Evolutionary conservation across 1,140 invertebrate species (phyloP), one percentile per base, ranked within the genome.

Genomic region (Agrilus planipennis): DNA sequence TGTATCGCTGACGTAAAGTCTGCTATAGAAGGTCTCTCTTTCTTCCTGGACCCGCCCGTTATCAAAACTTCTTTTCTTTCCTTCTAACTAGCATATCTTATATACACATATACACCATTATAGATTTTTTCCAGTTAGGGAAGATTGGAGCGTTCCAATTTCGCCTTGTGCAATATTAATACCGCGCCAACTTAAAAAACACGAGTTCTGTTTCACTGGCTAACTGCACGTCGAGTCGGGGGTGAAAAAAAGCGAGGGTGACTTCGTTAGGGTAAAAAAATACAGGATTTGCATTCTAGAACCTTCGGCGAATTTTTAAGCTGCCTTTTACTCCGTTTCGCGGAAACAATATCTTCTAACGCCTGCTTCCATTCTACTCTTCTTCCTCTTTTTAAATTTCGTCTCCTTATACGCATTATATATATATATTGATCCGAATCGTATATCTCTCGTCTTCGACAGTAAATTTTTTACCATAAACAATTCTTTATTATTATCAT

Each of bases 21-120:
- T n/a, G n/a, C n/a, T n/a, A n/a, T n/a, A n/a, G n/a, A n/a, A n/a
- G n/a, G n/a, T n/a, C n/a, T n/a, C n/a, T n/a, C n/a, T n/a, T n/a
- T n/a, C n/a, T n/a, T n/a, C n/a, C n/a, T n/a, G n/a, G n/a, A n/a
- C n/a, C n/a, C n/a, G n/a, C n/a, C n/a, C n/a, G n/a, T n/a, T n/a
- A 52, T 57, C 54, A 54, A 57, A 57, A 57, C 54, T 54, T 53
- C 47, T 51, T 57, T 57, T 52, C 51, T 34, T 54, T 54, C 50
- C 52, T 49, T 51, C 54, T 54, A 57, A 57, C 54, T 54, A 56
- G 50, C 54, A 56, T 56, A 56, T 56, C 54, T 54, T 54, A 54
- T 56, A 56, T 54, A 56, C 52, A 56, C 54, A 56, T 56, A 56
- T 56, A 56, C 52, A 56, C 54, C 54, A 57, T 57, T 57, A 57